Evolutionary conservation across 2,797 vertebrate genomes (phyloP), one percentile per base, ranked within the genome.

Genomic region (Liparis tanakae): DNA sequence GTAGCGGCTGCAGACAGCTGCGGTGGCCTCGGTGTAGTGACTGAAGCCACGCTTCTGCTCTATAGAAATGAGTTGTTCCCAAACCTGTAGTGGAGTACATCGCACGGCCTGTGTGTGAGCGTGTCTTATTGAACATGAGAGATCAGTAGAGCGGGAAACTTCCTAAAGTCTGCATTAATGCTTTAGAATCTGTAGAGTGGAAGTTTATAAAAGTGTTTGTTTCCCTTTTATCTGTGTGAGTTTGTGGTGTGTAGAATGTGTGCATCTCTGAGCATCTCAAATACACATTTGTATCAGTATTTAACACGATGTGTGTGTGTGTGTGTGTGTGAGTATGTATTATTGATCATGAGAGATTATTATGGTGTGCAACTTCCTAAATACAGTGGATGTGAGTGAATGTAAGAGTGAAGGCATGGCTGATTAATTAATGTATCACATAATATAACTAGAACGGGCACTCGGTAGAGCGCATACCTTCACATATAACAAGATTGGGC

Each of bases 201-300:
- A 64, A 51, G 44, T 34, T 20, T 3, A 22, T 34, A 43, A 69
- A 30, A 53, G 37, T 70, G 33, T 60, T 22, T 7, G 13, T 69
- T 72, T 34, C 44, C 13, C 50, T 60, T 76, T 55, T 58, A 46
- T 43, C n/a, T 48, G 36, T 13, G 57, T 43, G 44, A 53, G 56
- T 44, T 14, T 66, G 64, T 3, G 8, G 44, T 33, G 25, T 43
- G 9, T 65, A 20, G 30, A 65, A 51, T 39, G 13, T 60, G 60
- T 61, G 48, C 30, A 1, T 67, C 9, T 41, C 25, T 59, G 8
- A 43, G 46, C 37, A 2, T 58, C 50, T 65, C 25, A 48, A 53
- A 78, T 70, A 15, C 0, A n/a, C n/a, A 0, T 58, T 70, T 72
- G 39, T 59, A 76, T 87, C 67, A 70, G 64, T 55, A 77, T 83